Percentiles rank a stretch among this genome's conserved stretches.
These are phyloP conservation scores for Apamea anceps DNA, from an alignment of 2,888 invertebrate genomes.

Conservation along the genomic window DNA sequence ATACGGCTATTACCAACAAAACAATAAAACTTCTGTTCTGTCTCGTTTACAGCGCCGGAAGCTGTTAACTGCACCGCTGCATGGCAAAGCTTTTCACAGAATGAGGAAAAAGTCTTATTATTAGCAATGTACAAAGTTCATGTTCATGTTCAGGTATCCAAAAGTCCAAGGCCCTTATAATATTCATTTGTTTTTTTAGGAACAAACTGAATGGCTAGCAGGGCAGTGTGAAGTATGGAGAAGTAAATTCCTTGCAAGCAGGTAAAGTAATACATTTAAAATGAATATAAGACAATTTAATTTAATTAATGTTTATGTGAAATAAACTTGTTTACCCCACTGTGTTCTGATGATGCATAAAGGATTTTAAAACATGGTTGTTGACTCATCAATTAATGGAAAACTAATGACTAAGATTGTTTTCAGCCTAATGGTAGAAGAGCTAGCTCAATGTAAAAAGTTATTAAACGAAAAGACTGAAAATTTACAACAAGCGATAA, in stretches of 20 bases:
- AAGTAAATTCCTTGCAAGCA: conserved; percentile 98
- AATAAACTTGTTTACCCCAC: conserved; percentile 1
- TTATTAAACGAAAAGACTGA: conserved; percentile 93
- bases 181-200: conserved; percentile 81
- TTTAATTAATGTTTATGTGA: neutral
- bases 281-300: neutral
- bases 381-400: conserved; percentile 18
- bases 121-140: neutral
- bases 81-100: neutral
- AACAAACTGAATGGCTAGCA: conserved; percentile 97
- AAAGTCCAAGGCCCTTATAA: neutral
- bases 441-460: conserved; percentile 96
- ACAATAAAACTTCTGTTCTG: no score
- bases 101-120: neutral
- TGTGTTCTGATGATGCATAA: neutral
- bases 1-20: no score
- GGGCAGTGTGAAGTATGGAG: conserved; percentile 99
- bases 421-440: conserved; percentile 97
- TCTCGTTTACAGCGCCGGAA: no score
- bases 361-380: conserved; percentile 13
- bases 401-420: conserved; percentile 34
- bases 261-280: conserved; percentile 86
- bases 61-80: neutral
- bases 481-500: conserved; percentile 92
- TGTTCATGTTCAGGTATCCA: neutral